Evolutionary conservation across 2,113 vertebrate genomes (phyloP).

Genomic region (Erinaceus europaeus): DNA sequence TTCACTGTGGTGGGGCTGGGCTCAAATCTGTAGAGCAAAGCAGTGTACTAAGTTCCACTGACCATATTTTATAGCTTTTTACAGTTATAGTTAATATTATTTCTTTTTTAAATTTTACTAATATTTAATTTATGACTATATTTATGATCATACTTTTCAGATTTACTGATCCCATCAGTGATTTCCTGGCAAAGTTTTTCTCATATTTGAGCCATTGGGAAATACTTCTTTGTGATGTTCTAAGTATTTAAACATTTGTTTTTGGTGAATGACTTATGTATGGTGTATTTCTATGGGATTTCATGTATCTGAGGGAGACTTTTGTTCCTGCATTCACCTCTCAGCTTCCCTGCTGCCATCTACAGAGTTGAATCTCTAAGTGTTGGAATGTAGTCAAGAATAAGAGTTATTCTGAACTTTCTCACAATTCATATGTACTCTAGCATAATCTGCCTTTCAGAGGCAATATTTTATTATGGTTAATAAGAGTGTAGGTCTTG

Average conservation of each 20-base stretch:
- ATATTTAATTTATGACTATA: neutral
- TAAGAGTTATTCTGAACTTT: neutral
- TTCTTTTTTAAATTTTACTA: neutral
- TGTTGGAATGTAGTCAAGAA: neutral
- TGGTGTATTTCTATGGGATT: neutral
- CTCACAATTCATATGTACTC: neutral
- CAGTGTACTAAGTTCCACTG: too few species aligned
- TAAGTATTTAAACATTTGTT: neutral
- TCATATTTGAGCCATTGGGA: conserved; percentile 1
- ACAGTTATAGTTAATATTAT: neutral
- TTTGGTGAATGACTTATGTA: neutral
- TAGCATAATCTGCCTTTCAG: neutral
- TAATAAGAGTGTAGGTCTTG: too few species aligned
- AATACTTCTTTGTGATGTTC: neutral
- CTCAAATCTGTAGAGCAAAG: too few species aligned
- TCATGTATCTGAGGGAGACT: neutral
- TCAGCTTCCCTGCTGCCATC: neutral
- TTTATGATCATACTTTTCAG: neutral
- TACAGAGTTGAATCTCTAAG: neutral
- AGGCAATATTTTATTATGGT: neutral
- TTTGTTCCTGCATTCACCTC: neutral
- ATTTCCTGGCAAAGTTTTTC: too few species aligned
- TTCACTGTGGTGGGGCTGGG: too few species aligned
- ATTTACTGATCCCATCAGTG: too few species aligned
- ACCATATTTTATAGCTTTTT: neutral